phyloP scores from a whole-genome alignment of 2,797 vertebrate species.

The Hippopotamyrus pictus region DNA sequence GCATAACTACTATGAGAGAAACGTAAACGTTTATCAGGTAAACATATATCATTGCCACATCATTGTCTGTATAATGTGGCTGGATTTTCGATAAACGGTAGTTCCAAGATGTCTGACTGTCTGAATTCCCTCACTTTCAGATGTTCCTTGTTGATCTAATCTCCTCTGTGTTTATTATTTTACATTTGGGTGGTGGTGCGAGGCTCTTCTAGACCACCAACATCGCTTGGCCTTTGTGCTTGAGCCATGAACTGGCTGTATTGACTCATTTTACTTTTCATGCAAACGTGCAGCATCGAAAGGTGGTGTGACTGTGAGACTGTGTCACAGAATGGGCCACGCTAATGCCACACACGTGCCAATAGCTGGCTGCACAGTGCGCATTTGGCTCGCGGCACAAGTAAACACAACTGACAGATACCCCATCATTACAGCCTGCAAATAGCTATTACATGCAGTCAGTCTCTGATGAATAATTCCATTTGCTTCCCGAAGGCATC shows the following conservation, averaged over 20 bases:
- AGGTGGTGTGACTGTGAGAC: background rate
- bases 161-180: background rate
- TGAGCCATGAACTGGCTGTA: background rate
- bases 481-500: background rate
- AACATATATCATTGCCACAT: background rate
- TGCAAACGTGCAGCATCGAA: background rate
- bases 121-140: background rate
- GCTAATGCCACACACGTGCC: background rate
- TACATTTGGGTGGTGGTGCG: background rate
- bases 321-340: background rate
- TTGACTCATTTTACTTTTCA: background rate
- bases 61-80: background rate
- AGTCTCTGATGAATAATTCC: background rate
- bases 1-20: background rate
- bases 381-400: background rate
- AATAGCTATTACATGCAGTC: conserved; percentile 7
- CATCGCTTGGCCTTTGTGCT: background rate
- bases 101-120: background rate
- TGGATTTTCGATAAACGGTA: background rate
- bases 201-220: background rate
- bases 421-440: conserved; percentile 19
- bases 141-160: background rate
- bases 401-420: background rate
- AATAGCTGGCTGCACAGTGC: background rate
- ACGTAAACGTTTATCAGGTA: background rate